A percentile compares a stretch with the other conserved stretches of the same genome.
Evolutionary conservation across 2,888 invertebrate genomes (phyloP).

Genomic region (Eilema sororculum): DNA sequence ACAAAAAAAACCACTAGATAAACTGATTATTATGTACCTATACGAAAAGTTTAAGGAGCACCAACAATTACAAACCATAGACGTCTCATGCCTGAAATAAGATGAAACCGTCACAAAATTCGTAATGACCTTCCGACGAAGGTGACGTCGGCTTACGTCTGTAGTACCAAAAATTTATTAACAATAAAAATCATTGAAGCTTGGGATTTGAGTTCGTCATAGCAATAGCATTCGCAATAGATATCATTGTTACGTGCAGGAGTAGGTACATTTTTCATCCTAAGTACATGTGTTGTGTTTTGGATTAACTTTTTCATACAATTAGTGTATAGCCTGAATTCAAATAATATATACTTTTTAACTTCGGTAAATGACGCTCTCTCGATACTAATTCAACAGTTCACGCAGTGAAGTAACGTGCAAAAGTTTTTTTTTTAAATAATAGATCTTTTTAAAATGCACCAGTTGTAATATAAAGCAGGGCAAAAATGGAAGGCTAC

Average conservation of each 20-base stretch:
- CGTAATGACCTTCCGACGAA: neutral
- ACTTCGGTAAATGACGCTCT: neutral
- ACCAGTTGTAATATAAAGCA: conserved; percentile 1
- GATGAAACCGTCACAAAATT: neutral
- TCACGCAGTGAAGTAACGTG: neutral
- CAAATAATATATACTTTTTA: neutral
- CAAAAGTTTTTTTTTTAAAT: neutral
- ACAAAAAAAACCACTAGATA: too few species aligned
- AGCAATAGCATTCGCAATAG: conserved; percentile 20
- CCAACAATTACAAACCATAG: neutral
- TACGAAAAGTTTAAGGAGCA: neutral
- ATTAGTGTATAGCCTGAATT: neutral
- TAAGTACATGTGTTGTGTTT: too few species aligned
- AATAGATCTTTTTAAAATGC: neutral
- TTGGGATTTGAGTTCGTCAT: conserved; percentile 20
- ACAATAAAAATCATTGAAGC: conserved; percentile 22
- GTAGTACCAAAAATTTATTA: conserved; percentile 19
- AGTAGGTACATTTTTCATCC: neutral
- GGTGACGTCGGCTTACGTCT: neutral
- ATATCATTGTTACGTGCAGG: neutral
- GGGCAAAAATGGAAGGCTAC: conserved; percentile 15
- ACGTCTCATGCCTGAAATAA: neutral
- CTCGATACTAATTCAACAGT: neutral
- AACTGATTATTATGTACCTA: too few species aligned
- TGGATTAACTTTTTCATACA: too few species aligned